A percentile compares a stretch with the other conserved stretches of the same genome.
phyloP scores from a whole-genome alignment of 2,797 vertebrate genomes.

The Muscicapa comitata region DNA sequence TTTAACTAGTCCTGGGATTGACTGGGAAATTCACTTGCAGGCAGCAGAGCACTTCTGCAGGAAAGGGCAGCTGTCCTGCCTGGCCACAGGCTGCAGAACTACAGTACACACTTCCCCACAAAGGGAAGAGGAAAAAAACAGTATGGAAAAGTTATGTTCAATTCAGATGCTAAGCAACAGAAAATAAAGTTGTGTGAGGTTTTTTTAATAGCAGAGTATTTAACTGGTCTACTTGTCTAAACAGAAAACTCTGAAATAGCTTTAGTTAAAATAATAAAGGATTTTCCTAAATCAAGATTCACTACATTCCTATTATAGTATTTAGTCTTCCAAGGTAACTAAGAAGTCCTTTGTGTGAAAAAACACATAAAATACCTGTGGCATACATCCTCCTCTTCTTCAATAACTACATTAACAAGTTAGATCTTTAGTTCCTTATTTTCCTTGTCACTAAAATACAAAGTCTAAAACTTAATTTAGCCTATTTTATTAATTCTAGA shows the following conservation, averaged over 20 bases:
- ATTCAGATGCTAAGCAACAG: background rate
- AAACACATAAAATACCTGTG: background rate
- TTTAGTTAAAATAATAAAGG: background rate
- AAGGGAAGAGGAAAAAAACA: background rate
- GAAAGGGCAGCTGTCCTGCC: background rate
- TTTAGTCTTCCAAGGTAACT: background rate
- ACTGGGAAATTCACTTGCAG: background rate
- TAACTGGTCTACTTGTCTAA: background rate
- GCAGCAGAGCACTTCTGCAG: background rate
- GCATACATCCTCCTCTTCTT: background rate
- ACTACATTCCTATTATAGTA: background rate
- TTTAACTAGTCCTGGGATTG: background rate
- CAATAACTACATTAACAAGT: background rate
- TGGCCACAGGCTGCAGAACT: background rate
- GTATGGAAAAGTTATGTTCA: background rate
- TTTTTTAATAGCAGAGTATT: background rate
- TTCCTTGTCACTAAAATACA: background rate
- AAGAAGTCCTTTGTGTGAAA: background rate
- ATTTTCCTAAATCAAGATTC: background rate
- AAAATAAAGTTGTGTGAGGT: fast-evolving
- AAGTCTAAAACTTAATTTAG: background rate
- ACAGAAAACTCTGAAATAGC: background rate
- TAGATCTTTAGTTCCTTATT: background rate
- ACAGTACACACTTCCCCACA: background rate
- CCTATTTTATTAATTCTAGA: background rate